Conservation (phyloP, 35 echinoderm and acorn worm species). For the Stichopus chloronotus region DNA sequence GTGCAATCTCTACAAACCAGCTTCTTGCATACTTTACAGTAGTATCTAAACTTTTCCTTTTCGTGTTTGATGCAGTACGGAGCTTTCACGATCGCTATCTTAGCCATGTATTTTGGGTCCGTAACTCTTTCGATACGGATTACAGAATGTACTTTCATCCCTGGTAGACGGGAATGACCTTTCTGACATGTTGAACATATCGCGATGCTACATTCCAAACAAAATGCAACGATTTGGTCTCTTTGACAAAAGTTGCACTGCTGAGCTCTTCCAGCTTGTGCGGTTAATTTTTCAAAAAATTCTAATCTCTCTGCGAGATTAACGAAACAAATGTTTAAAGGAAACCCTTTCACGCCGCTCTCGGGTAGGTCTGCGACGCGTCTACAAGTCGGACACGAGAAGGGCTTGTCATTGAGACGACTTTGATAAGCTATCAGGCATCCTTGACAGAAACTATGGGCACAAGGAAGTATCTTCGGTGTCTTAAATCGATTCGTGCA, state of each 20-base stretch:
- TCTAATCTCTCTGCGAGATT: slow-evolving; percentile 34
- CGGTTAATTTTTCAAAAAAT: slow-evolving; percentile 34
- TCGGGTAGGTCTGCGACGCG: neutral
- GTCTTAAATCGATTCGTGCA: slow-evolving; percentile 37
- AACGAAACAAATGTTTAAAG: slow-evolving; percentile 20
- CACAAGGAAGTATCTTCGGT: slow-evolving; percentile 38
- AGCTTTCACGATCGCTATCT: slow-evolving; percentile 38
- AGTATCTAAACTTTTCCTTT: slow-evolving; percentile 47
- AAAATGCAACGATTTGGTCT: slow-evolving; percentile 48
- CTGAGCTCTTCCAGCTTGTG: slow-evolving; percentile 39
- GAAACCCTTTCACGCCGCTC: slow-evolving; percentile 22
- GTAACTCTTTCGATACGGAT: slow-evolving; percentile 46
- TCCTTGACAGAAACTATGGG: slow-evolving; percentile 39
- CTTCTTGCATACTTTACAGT: slow-evolving; percentile 22
- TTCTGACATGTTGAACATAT: slow-evolving; percentile 44
- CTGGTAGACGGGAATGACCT: slow-evolving; percentile 39
- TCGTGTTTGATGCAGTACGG: slow-evolving; percentile 36
- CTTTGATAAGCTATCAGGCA: slow-evolving; percentile 14
- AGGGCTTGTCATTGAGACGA: neutral
- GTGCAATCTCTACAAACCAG: slow-evolving; percentile 52
- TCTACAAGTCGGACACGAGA: slow-evolving; percentile 20
- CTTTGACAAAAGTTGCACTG: slow-evolving; percentile 36
- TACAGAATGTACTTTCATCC: slow-evolving; percentile 47
- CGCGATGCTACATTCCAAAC: slow-evolving; percentile 47
- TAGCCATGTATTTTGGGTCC: slow-evolving; percentile 38